Evolutionary conservation across 2,797 vertebrate genomes (phyloP).

Genomic region (Xenops minutus): DNA sequence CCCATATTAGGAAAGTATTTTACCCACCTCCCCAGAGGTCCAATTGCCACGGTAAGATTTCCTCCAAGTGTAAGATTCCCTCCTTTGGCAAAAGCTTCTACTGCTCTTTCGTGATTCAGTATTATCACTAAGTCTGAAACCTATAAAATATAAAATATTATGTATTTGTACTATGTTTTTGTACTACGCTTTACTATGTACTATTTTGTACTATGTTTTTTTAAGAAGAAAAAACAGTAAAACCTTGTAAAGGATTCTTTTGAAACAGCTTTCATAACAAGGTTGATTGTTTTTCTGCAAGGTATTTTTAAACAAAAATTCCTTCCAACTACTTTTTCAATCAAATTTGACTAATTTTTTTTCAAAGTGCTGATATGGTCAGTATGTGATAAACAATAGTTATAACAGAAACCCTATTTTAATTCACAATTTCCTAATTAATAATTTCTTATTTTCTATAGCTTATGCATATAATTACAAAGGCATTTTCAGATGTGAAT

Average conservation of each 20-base stretch:
- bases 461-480: background rate
- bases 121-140: constrained; percentile 97
- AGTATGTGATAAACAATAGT: background rate
- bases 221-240: background rate
- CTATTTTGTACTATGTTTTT: background rate
- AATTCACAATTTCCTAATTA: background rate
- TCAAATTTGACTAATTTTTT: background rate
- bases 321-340: background rate
- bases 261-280: background rate
- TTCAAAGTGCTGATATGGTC: background rate
- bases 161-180: background rate
- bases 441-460: background rate
- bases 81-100: constrained; percentile 95
- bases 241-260: background rate
- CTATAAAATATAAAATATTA: constrained; percentile 68
- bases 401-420: background rate
- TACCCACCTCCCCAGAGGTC: constrained; percentile 90
- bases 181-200: background rate
- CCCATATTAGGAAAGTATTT: background rate
- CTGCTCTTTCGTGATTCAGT: constrained; percentile 89
- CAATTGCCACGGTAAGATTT: constrained; percentile 93
- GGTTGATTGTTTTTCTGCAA: constrained; percentile 26
- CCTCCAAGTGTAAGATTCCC: constrained; percentile 96
- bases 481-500: background rate
- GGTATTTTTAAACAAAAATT: background rate